Conservation (phyloP, 2,888 invertebrate genomes). For the Pristionchus maxplancki region DNA sequence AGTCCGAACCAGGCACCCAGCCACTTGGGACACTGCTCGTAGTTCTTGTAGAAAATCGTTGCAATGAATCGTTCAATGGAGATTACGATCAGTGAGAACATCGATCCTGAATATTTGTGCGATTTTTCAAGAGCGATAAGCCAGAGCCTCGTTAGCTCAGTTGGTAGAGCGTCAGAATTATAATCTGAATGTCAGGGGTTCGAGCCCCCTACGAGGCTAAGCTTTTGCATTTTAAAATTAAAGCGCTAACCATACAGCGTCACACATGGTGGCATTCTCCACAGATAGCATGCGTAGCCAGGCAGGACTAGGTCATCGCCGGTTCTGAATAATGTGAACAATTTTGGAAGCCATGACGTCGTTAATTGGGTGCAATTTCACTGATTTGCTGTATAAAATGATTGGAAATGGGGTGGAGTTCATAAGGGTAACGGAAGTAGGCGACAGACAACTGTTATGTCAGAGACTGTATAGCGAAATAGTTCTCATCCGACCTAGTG, state of each 20-base stretch:
- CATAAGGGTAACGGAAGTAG: too few species aligned
- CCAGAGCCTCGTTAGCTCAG: slow-evolving; percentile 35
- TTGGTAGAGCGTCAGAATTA: slow-evolving; percentile 27
- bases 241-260: background rate
- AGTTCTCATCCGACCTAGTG: too few species aligned
- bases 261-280: background rate
- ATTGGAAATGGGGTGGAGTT: too few species aligned
- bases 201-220: slow-evolving; percentile 1
- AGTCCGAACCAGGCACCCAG: background rate
- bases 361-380: too few species aligned
- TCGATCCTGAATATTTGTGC: background rate
- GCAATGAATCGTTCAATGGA: slow-evolving; percentile 13
- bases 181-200: slow-evolving; percentile 15
- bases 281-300: background rate
- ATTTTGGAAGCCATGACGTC: too few species aligned
- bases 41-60: background rate
- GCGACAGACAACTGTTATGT: too few species aligned
- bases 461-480: too few species aligned
- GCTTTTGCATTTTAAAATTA: background rate
- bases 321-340: background rate
- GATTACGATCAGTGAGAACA: slow-evolving; percentile 7
- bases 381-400: too few species aligned
- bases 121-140: too few species aligned
- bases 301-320: background rate
- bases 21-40: slow-evolving; percentile 35